These are phyloP conservation scores for Yponomeuta malinellus DNA, from an alignment of 2,888 invertebrate genomes.

Conservation along the genomic window DNA sequence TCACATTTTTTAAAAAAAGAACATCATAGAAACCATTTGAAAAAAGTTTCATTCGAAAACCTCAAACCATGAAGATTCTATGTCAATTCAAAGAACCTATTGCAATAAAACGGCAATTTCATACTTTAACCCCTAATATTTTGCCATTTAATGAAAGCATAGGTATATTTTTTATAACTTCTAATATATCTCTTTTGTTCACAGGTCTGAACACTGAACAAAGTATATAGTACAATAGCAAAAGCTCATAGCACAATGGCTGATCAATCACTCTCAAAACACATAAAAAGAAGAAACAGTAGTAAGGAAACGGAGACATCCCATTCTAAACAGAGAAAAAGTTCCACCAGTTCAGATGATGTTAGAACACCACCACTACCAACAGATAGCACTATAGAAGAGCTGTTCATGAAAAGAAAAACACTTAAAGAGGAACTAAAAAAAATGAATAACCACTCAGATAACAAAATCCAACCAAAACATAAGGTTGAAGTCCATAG, in stretches of 20 bases:
- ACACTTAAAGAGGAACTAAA: conserved; percentile 50
- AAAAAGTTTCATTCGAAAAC: no score
- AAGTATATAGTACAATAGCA: conserved; percentile 29
- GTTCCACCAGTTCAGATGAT: conserved; percentile 33
- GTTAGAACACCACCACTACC: conserved; percentile 62
- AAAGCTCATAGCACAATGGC: conserved; percentile 37
- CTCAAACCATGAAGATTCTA: no score
- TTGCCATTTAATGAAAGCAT: neutral
- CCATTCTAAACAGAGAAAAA: conserved; percentile 24
- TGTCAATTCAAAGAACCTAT: no score
- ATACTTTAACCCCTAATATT: neutral
- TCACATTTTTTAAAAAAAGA: no score
- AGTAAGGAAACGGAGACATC: conserved; percentile 32
- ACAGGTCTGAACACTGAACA: conserved; percentile 40
- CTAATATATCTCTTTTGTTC: neutral
- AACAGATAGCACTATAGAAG: conserved; percentile 41
- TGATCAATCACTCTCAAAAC: conserved; percentile 28
- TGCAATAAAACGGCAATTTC: no score
- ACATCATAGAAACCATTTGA: no score
- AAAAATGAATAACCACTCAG: conserved; percentile 36
- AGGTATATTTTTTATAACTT: neutral
- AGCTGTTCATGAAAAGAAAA: conserved; percentile 53
- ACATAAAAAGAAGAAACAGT: conserved; percentile 29
- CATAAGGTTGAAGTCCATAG: neutral
- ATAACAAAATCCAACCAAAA: conserved; percentile 5